Base-by-base conservation (phyloP, 1,140 invertebrate genomes). In the Solenopsis fugax region DNA sequence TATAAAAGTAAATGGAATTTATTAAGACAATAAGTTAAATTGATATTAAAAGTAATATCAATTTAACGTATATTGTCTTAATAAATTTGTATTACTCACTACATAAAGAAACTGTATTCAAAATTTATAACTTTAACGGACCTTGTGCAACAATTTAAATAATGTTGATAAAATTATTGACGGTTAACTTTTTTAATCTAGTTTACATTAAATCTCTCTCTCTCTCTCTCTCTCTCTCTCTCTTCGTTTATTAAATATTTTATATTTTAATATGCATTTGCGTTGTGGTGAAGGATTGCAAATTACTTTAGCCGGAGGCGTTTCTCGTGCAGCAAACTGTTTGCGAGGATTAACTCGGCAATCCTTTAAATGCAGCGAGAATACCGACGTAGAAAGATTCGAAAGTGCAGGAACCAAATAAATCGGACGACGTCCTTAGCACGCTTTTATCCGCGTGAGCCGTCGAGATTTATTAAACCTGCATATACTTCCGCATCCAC, bases 391-490 rank as follows among this genome's bases (percentile, higher is more conserved):
- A 56, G 54, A 84, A 50, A 73, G 80, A 84, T 84, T 87, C 76
- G n/a, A 62, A 71, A 88, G 81, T 52, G 41, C 60, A 54, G 80
- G 67, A 60, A 81, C 60, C 62, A 58, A 87, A 87, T 89, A 90
- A 89, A 90, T 89, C 88, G 86, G 78, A 89, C 80, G 54, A 72
- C 80, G 75, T 81, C 86, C 77, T 89, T 85, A 82, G 86, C 85
- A 69, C 77, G 77, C 86, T 85, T 88, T 90, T 88, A 84, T 90
- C 90, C 90, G 12, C 18, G 71, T 52, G 76, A 80, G 41, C 89
- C 84, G 76, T 75, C 64, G 82, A 90, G 89, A 90, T 90, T 90
- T 90, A 90, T 90, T 88, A 90, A 90, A 88, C 80, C 71, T 86
- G 41, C 56, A 85, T 88, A 86, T 75, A 88, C 58, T 78, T 76